phyloP scores from a whole-genome alignment of 2,888 invertebrate genomes.

The Ichneumoninae sp. region DNA sequence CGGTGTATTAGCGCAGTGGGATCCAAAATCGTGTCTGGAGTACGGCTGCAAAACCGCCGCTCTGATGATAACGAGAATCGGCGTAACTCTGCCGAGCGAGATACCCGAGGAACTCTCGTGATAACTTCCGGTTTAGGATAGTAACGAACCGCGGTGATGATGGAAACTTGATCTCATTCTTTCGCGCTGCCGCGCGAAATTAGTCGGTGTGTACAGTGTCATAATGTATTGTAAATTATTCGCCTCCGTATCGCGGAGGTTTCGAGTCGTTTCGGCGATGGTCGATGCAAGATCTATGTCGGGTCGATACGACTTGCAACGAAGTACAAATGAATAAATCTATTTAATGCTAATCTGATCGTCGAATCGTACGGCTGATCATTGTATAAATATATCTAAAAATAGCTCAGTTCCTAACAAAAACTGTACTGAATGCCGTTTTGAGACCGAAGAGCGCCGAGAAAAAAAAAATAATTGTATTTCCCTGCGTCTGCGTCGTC shows the following conservation, averaged over 20 bases:
- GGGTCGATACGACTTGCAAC: conserved; percentile 44
- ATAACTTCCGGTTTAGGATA: conserved; percentile 40
- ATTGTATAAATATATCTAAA: background rate
- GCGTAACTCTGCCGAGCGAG: conserved; percentile 74
- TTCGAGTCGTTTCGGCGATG: conserved; percentile 41
- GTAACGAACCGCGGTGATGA: background rate
- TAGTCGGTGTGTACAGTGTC: conserved; percentile 63
- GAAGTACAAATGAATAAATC: conserved; percentile 69
- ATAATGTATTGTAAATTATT: conserved; percentile 47
- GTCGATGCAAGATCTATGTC: conserved; percentile 35
- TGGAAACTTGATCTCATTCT: conserved; percentile 50
- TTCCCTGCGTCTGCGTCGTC: too few species aligned
- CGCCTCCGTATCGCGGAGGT: conserved; percentile 22
- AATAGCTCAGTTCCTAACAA: too few species aligned
- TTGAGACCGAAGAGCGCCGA: too few species aligned
- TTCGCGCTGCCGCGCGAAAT: conserved; percentile 35
- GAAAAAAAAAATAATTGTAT: too few species aligned
- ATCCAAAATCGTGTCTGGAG: conserved; percentile 80
- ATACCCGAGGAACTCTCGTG: conserved; percentile 74
- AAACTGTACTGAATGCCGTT: too few species aligned
- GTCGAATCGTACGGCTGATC: conserved; percentile 1
- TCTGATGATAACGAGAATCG: conserved; percentile 76
- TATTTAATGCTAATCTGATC: conserved; percentile 64
- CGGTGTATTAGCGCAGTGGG: conserved; percentile 77
- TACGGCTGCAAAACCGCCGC: conserved; percentile 79